Conservation (phyloP, 92 coral and sea anemone species). For the Phenganax stokvisi region DNA sequence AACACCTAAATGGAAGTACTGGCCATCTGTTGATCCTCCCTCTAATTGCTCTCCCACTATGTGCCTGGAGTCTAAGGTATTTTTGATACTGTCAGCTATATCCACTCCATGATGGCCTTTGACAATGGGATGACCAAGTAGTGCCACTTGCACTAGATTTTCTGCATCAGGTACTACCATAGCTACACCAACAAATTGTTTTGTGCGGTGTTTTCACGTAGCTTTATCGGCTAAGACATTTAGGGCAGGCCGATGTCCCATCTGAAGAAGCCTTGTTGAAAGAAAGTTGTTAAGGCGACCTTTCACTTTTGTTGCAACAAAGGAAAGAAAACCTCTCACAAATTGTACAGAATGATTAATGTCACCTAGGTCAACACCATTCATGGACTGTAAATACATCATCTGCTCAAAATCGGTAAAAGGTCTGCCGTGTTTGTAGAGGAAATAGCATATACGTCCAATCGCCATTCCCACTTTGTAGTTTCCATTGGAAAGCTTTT, state of each 20-base stretch:
- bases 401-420: background rate
- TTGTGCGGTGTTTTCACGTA: slow-evolving; percentile 8
- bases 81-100: background rate
- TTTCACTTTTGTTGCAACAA: background rate
- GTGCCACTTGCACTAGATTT: background rate
- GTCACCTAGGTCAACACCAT: slow-evolving; percentile 5
- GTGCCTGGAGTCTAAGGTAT: slow-evolving; percentile 1
- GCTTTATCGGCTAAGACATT: slow-evolving; percentile 19
- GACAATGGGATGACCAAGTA: slow-evolving; percentile 12
- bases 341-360: slow-evolving; percentile 6
- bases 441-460: background rate
- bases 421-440: slow-evolving; percentile 7
- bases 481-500: background rate
- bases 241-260: background rate
- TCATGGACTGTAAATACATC: background rate
- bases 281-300: background rate
- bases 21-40: slow-evolving; percentile 13
- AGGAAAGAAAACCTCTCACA: background rate
- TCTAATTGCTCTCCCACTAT: slow-evolving; percentile 12
- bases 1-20: slow-evolving; percentile 12
- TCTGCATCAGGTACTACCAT: slow-evolving; percentile 8
- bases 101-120: slow-evolving; percentile 21
- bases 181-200: slow-evolving; percentile 12
- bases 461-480: background rate
- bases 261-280: slow-evolving; percentile 9